Evolutionary conservation across 2,888 invertebrate species (phyloP).

Genomic region (Napeogenes inachia): DNA sequence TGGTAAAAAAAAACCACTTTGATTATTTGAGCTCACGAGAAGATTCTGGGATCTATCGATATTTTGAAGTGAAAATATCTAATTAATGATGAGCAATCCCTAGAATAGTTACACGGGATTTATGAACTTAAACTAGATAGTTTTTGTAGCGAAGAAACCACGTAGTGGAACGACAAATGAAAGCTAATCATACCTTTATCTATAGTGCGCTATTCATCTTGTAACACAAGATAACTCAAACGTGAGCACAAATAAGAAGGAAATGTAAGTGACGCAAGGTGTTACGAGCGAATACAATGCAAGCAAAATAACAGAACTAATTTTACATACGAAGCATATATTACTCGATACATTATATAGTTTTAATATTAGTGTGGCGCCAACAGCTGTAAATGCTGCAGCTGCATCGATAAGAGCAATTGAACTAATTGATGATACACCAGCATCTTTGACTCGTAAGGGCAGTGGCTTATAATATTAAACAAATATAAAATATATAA

Average conservation of each 20-base stretch:
- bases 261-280: slow-evolving; percentile 24
- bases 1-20: too few species aligned
- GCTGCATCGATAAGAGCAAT: slow-evolving; percentile 44
- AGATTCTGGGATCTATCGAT: too few species aligned
- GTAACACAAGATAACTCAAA: slow-evolving; percentile 17
- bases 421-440: slow-evolving; percentile 46
- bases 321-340: too few species aligned
- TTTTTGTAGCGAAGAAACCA: slow-evolving; percentile 2
- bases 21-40: too few species aligned
- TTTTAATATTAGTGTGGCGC: slow-evolving; percentile 26
- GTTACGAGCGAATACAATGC: slow-evolving; percentile 16
- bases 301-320: slow-evolving; percentile 5
- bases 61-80: too few species aligned
- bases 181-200: slow-evolving; percentile 10
- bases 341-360: too few species aligned
- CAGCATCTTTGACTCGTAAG: slow-evolving; percentile 39
- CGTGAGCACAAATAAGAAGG: slow-evolving; percentile 23
- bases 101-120: neutral
- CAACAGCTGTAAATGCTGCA: slow-evolving; percentile 39
- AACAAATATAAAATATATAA: too few species aligned
- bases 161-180: slow-evolving; percentile 6
- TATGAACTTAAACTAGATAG: neutral
- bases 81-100: too few species aligned
- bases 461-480: slow-evolving; percentile 16
- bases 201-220: slow-evolving; percentile 19